Evolutionary conservation across 2,888 invertebrate genomes (phyloP).

Genomic region (Xylocampa areola): DNA sequence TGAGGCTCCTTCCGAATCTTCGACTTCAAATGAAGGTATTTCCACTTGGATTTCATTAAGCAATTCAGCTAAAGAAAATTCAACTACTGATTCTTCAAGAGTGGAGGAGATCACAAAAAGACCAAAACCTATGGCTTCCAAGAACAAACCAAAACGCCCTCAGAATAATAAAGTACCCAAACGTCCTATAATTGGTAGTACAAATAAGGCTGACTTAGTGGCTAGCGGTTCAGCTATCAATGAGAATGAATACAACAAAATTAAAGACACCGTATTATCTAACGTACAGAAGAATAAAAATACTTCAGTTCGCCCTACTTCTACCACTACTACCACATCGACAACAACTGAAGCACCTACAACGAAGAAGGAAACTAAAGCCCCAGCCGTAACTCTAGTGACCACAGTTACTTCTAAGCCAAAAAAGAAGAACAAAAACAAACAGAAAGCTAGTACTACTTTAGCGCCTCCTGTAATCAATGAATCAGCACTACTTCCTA

Average conservation of each 20-base stretch:
- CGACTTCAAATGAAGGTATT: slow-evolving; percentile 91
- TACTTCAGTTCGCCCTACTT: slow-evolving; percentile 66
- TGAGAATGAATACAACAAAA: slow-evolving; percentile 89
- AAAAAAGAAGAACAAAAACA: slow-evolving; percentile 84
- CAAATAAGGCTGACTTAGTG: slow-evolving; percentile 84
- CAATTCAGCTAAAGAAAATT: slow-evolving; percentile 76
- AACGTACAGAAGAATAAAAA: slow-evolving; percentile 88
- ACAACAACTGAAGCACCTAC: slow-evolving; percentile 68
- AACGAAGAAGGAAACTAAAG: slow-evolving; percentile 74
- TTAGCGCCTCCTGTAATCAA: slow-evolving; percentile 72
- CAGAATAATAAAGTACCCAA: slow-evolving; percentile 75
- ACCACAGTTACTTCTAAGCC: slow-evolving; percentile 76
- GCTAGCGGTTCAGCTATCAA: slow-evolving; percentile 85
- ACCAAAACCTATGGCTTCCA: slow-evolving; percentile 70
- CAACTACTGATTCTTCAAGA: slow-evolving; percentile 82
- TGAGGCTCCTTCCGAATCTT: slow-evolving; percentile 72
- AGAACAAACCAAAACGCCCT: slow-evolving; percentile 81
- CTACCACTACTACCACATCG: slow-evolving; percentile 64
- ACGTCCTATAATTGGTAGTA: slow-evolving; percentile 82
- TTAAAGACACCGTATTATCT: slow-evolving; percentile 90
- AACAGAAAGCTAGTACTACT: slow-evolving; percentile 73
- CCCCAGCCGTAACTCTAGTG: slow-evolving; percentile 59
- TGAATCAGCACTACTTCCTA: slow-evolving; percentile 82
- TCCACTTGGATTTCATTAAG: slow-evolving; percentile 94
- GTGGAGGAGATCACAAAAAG: slow-evolving; percentile 76